A percentile compares a stretch with the other conserved stretches of the same genome.
Evolutionary conservation across 2,113 vertebrate species (phyloP).

Genomic region (Himantopus leucocephalus): DNA sequence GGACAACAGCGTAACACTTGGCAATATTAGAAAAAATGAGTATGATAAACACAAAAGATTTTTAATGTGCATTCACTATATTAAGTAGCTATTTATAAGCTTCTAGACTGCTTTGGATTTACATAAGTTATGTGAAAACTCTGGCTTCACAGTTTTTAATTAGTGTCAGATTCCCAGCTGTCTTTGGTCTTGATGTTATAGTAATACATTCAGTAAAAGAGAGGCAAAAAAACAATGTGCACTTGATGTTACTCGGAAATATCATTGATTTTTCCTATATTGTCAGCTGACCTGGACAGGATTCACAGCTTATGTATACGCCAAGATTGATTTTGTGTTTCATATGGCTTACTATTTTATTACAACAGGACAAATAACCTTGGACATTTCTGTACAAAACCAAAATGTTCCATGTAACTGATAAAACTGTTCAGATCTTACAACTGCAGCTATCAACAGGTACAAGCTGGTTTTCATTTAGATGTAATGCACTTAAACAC

Average conservation of each 20-base stretch:
- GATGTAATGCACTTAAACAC: neutral
- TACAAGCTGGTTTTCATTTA: neutral
- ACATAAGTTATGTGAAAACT: neutral
- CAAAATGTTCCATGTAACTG: neutral
- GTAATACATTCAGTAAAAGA: neutral
- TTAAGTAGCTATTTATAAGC: neutral
- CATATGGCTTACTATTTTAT: neutral
- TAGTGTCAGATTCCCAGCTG: neutral
- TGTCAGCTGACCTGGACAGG: conserved; percentile 16
- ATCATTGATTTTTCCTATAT: neutral
- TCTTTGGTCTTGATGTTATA: neutral
- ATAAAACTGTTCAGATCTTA: neutral
- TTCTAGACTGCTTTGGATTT: neutral
- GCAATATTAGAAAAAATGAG: neutral
- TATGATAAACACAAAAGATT: neutral
- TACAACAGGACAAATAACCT: neutral
- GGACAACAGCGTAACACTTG: neutral
- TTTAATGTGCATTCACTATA: neutral
- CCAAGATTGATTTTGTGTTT: conserved; percentile 19
- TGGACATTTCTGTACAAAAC: neutral
- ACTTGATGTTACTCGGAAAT: neutral
- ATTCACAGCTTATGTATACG: conserved; percentile 17
- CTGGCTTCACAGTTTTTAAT: neutral
- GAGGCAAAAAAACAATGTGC: neutral
- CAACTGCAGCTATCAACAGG: neutral